Percentiles rank a stretch among this genome's conserved stretches.
phyloP scores from a whole-genome alignment of 2,113 vertebrate species.

The Cyprinus carpio region DNA sequence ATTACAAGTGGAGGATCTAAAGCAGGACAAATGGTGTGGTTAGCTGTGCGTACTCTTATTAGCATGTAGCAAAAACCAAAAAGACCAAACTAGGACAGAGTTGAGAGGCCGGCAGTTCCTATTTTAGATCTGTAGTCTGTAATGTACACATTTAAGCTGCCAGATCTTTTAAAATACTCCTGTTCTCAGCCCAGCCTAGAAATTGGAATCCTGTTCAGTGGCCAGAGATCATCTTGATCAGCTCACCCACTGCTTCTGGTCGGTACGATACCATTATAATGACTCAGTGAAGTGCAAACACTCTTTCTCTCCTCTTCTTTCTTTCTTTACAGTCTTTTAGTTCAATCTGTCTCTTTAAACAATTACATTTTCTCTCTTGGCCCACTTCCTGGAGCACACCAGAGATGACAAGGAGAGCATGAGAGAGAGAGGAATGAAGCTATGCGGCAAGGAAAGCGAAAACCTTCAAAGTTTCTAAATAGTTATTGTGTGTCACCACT shows the following conservation, averaged over 20 bases:
- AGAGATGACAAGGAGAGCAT: slow-evolving; percentile 38
- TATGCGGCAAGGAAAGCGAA: slow-evolving; percentile 32
- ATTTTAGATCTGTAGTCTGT: slow-evolving; percentile 54
- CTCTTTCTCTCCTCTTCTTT: neutral
- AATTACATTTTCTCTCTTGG: slow-evolving; percentile 52
- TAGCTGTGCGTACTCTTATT: slow-evolving; percentile 15
- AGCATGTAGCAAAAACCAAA: slow-evolving; percentile 41
- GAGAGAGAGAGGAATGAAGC: slow-evolving; percentile 29
- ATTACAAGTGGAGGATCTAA: slow-evolving; percentile 41
- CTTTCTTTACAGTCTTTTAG: neutral
- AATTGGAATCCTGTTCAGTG: neutral
- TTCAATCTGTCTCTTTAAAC: slow-evolving; percentile 44
- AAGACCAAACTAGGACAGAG: slow-evolving; percentile 55
- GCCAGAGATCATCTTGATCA: slow-evolving; percentile 25
- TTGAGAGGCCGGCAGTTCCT: slow-evolving; percentile 35
- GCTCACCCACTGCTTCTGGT: slow-evolving; percentile 24
- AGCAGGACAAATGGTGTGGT: neutral
- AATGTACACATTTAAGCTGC: slow-evolving; percentile 52
- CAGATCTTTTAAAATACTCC: slow-evolving; percentile 49
- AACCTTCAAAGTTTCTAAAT: slow-evolving; percentile 54
- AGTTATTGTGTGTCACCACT: slow-evolving; percentile 52
- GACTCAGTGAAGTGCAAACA: neutral
- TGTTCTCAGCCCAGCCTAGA: neutral
- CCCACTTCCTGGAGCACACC: slow-evolving; percentile 42
- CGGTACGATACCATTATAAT: slow-evolving; percentile 16